A percentile compares a stretch with the other conserved stretches of the same genome.
phyloP scores from a whole-genome alignment of 2,888 invertebrate species.

The Drosophila kanekoi region DNA sequence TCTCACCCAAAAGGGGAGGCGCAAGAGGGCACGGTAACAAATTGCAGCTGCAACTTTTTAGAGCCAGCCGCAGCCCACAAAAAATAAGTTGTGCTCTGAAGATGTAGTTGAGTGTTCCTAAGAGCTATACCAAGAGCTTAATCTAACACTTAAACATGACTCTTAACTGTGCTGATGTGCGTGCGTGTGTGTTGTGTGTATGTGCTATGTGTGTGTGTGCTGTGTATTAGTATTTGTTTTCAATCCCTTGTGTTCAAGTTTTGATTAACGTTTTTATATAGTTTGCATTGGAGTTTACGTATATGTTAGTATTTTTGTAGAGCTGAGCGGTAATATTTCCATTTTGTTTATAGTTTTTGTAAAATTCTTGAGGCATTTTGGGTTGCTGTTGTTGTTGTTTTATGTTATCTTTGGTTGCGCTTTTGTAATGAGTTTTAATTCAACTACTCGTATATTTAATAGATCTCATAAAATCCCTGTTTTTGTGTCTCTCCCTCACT shows the following conservation, averaged over 20 bases:
- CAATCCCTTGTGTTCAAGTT: slow-evolving; percentile 69
- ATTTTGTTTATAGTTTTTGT: slow-evolving; percentile 37
- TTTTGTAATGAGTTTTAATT: slow-evolving; percentile 28
- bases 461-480: slow-evolving; percentile 64
- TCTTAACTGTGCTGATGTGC: slow-evolving; percentile 27
- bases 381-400: slow-evolving; percentile 63
- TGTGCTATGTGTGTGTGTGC: slow-evolving; percentile 24
- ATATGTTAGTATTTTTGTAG: slow-evolving; percentile 49
- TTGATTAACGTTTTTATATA: slow-evolving; percentile 40
- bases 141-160: slow-evolving; percentile 47
- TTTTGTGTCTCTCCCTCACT: slow-evolving; percentile 28
- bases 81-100: slow-evolving; percentile 10
- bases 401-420: slow-evolving; percentile 71
- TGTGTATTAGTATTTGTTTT: slow-evolving; percentile 42
- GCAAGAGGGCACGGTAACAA: not conserved
- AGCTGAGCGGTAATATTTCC: slow-evolving; percentile 44
- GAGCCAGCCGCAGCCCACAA: not conserved
- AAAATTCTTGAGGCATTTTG: slow-evolving; percentile 73
- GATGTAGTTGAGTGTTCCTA: slow-evolving; percentile 14
- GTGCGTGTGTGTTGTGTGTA: slow-evolving; percentile 18
- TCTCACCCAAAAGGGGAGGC: not conserved
- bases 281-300: slow-evolving; percentile 63
- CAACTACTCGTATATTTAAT: slow-evolving; percentile 31
- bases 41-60: slow-evolving; percentile 13
- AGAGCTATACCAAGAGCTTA: slow-evolving; percentile 37